Base-by-base conservation (phyloP, 1,140 invertebrate genomes). In the Zaprionus vittiger region DNA sequence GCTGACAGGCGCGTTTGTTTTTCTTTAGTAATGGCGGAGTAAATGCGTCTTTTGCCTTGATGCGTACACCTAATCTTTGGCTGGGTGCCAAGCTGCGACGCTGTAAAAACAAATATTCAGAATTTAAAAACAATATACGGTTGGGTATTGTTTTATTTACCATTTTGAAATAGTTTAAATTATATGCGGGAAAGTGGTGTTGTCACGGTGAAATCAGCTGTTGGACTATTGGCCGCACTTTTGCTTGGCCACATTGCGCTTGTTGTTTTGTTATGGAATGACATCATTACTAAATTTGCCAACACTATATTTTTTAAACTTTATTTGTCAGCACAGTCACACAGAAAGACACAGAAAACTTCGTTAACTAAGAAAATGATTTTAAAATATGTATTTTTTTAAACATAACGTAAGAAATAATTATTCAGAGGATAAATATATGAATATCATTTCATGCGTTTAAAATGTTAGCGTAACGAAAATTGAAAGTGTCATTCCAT, bases 61-160 rank as follows among this genome's bases (percentile, higher is more conserved):
- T 54, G 2, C 60, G 55, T 38, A 55, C 64, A 15, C 74, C 71
- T n/a, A 72, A 20, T 26, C 78, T 73, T 77, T 92, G 91, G 38
- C 91, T 92, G 2, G 91, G 91, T 7, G 91, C 91, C 47, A 92
- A 62, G 62, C 91, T 92, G 49, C 91, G 91, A 3, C 91, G 71
- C 91, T 92, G 20, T 3, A 56, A 20, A 38, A 11, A 14, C 5
- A 9, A 37, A 34, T 7, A 62, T 4, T 28, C 2, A 17, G 6
- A 34, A 17, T 41, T 38, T 1, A n/a, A 15, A 4, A 2, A 12
- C 1, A 44, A 22, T 22, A 5, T 34, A 1, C 9, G 31, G 9
- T 11, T 31, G 31, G 7, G 9, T 14, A 0, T 5, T 52, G 11
- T 20, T 44, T 20, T 63, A 55, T 22, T 78, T 78, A 87, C 83